Evolutionary conservation across 2,888 invertebrate species (phyloP).

Genomic region (Diaphora mendica): DNA sequence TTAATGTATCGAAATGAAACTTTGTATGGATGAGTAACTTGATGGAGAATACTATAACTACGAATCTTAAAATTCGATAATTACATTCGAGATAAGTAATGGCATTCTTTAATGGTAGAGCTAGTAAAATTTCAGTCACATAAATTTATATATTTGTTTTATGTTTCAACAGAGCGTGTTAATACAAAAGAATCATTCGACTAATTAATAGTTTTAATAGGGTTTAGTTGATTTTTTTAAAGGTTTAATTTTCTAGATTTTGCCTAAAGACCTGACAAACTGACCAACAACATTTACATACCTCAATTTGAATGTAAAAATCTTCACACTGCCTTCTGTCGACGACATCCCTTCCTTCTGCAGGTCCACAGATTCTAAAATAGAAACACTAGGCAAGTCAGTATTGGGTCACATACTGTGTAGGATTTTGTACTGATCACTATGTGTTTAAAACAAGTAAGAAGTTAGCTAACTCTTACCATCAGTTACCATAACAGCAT

Average conservation of each 20-base stretch:
- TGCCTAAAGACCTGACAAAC: neutral
- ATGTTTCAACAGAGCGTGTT: no score
- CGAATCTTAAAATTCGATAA: no score
- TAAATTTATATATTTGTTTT: no score
- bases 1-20: neutral
- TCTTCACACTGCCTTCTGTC: conserved; percentile 60
- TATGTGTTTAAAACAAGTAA: neutral
- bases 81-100: no score
- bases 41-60: no score
- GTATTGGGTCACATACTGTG: no score
- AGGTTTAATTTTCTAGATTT: neutral
- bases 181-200: no score
- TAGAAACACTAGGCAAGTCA: neutral
- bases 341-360: conserved; percentile 62
- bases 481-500: conserved; percentile 64
- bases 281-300: neutral
- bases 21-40: neutral
- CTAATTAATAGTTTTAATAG: no score
- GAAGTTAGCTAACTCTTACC: conserved; percentile 47
- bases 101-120: no score
- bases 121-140: no score
- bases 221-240: neutral
- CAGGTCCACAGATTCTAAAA: conserved; percentile 58
- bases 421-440: no score
- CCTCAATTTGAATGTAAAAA: conserved; percentile 58